Percentiles rank a stretch among this genome's conserved stretches.
Conservation (phyloP, 92 coral and sea anemone species). For the Epizoanthus stellaris region DNA sequence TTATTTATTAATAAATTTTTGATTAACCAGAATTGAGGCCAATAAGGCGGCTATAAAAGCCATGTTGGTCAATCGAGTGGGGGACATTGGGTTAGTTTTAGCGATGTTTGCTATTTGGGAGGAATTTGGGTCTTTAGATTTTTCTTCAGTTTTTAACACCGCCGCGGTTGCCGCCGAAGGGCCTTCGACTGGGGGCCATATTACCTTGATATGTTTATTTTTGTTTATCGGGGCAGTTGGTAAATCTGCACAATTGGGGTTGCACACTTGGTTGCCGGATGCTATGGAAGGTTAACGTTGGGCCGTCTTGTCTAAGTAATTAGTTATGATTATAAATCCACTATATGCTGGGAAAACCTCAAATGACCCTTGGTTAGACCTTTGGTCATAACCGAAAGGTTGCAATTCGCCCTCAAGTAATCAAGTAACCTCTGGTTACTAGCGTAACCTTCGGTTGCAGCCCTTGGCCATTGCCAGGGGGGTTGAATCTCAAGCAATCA, state of each 20-base stretch:
- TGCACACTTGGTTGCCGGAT: slow-evolving; percentile 93
- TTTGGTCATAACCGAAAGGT: too few species aligned
- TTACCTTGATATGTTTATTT: slow-evolving; percentile 79
- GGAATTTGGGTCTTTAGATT: slow-evolving; percentile 83
- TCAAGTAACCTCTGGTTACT: too few species aligned
- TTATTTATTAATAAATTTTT: slow-evolving; percentile 82
- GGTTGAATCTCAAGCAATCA: too few species aligned
- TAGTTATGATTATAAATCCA: slow-evolving; percentile 82
- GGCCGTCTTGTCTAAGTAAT: slow-evolving; percentile 92
- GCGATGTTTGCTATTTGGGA: slow-evolving; percentile 84
- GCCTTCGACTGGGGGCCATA: slow-evolving; percentile 31
- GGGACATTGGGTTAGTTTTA: slow-evolving; percentile 84
- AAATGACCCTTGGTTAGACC: background rate
- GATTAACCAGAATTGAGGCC: slow-evolving; percentile 80
- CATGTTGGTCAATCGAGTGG: slow-evolving; percentile 84
- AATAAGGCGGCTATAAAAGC: slow-evolving; percentile 88
- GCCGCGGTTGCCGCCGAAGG: slow-evolving; percentile 62
- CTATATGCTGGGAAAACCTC: slow-evolving; percentile 86
- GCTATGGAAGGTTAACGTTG: slow-evolving; percentile 94
- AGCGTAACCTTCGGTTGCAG: too few species aligned
- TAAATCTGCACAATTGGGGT: slow-evolving; percentile 88
- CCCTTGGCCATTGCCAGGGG: too few species aligned
- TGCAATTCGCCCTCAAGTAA: too few species aligned
- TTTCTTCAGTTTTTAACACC: slow-evolving; percentile 76
- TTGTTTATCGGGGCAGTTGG: slow-evolving; percentile 85